Evolutionary conservation across 1,140 invertebrate genomes (phyloP), one percentile per base, ranked within the genome.

Genomic region (Patella vulgata): DNA sequence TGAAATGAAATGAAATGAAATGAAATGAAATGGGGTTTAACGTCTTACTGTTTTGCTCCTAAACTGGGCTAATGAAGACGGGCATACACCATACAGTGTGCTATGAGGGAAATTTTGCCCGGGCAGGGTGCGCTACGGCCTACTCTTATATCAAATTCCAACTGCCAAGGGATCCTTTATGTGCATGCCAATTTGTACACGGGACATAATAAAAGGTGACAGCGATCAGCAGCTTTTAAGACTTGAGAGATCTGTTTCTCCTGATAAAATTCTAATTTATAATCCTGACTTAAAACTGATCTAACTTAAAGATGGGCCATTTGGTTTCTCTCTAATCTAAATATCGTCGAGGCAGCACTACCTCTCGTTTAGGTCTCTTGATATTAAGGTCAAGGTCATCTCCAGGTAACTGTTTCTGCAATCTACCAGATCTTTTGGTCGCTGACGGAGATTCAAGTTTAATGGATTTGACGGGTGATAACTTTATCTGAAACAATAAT

Each of bases 261-360:
- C 39, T n/a, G n/a, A n/a, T n/a, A n/a, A n/a, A n/a, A n/a, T n/a
- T n/a, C n/a, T n/a, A n/a, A n/a, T n/a, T n/a, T n/a, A n/a, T n/a
- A n/a, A n/a, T n/a, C n/a, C n/a, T n/a, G n/a, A n/a, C n/a, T n/a
- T n/a, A n/a, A n/a, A n/a, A n/a, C n/a, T n/a, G n/a, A n/a, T n/a
- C n/a, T n/a, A n/a, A n/a, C n/a, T n/a, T n/a, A n/a, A n/a, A n/a
- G n/a, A n/a, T n/a, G n/a, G n/a, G n/a, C n/a, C n/a, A n/a, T n/a
- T n/a, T n/a, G n/a, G n/a, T n/a, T n/a, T n/a, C n/a, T 36, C 14
- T 36, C 58, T 65, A 80, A 59, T 79, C 72, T 42, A 78, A 62
- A 61, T 74, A 81, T 68, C 78, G 70, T 25, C 69, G 66, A 52
- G 79, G 79, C 44, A 67, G 72, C 66, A 78, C 73, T 80, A 81